Percentiles rank a stretch among this genome's conserved stretches.
Conservation (phyloP, 2,888 invertebrate genomes). For the Ophonus ardosiacus region DNA sequence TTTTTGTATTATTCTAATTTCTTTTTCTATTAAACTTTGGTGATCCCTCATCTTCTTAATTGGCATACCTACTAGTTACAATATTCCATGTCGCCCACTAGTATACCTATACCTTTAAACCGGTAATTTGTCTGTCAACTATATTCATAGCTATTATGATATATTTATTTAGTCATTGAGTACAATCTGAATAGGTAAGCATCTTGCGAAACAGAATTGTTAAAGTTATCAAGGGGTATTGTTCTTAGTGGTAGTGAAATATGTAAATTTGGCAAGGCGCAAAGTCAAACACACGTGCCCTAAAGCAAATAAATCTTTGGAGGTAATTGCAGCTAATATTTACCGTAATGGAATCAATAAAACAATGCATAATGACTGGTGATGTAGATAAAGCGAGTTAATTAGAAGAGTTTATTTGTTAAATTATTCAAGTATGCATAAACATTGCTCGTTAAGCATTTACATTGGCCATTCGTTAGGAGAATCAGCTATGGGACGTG, state of each 20-base stretch:
- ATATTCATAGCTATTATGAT: too few relatives aligned
- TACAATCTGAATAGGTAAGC: too few relatives aligned
- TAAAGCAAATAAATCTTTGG: neutral
- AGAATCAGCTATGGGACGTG: neutral
- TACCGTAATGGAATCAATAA: neutral
- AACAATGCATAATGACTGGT: neutral
- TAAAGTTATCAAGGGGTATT: neutral
- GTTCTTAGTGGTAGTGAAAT: neutral
- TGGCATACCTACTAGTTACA: too few relatives aligned
- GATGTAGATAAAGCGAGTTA: neutral
- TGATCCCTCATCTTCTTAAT: too few relatives aligned
- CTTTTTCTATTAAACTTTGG: too few relatives aligned
- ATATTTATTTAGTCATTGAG: too few relatives aligned
- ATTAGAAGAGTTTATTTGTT: constrained; percentile 23
- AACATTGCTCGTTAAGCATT: constrained; percentile 13
- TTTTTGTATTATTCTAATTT: too few relatives aligned
- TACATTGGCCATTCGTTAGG: neutral
- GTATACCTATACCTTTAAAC: too few relatives aligned
- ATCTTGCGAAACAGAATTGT: neutral
- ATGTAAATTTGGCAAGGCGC: neutral
- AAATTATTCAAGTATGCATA: constrained; percentile 24
- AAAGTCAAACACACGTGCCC: neutral
- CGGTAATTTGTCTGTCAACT: too few relatives aligned
- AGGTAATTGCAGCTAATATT: neutral
- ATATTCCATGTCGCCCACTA: too few relatives aligned